Percentiles rank a stretch among this genome's conserved stretches.
phyloP scores from a whole-genome alignment of 2,888 invertebrate species.

The Ferdinandea cuprea region DNA sequence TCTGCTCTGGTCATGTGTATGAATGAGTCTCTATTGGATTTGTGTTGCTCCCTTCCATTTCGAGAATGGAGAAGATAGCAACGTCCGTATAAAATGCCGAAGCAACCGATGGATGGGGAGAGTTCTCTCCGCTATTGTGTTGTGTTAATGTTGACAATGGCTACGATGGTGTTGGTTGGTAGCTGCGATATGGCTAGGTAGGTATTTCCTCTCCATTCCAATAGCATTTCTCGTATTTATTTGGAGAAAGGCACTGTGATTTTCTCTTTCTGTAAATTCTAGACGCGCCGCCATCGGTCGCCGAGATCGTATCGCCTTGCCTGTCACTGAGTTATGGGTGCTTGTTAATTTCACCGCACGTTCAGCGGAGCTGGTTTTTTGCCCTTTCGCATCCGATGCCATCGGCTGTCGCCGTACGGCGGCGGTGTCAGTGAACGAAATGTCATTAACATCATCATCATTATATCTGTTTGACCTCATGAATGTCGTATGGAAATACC shows the following conservation, averaged over 20 bases:
- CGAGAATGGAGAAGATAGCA: conserved; percentile 68
- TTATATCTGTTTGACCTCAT: background rate
- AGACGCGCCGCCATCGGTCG: no score
- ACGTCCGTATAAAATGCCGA: conserved; percentile 1
- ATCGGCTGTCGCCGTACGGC: background rate
- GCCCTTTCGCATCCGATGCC: conserved; percentile 51
- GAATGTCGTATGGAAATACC: conserved; percentile 19
- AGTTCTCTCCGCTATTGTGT: conserved; percentile 50
- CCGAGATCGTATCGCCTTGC: conserved; percentile 6
- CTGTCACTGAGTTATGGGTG: conserved; percentile 76
- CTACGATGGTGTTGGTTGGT: conserved; percentile 6
- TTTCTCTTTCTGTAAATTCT: no score
- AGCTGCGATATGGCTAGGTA: background rate
- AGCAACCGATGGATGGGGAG: conserved; percentile 50
- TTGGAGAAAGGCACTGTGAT: conserved; percentile 30
- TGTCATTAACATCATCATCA: conserved; percentile 32
- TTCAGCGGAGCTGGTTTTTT: conserved; percentile 73
- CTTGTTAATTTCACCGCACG: conserved; percentile 82
- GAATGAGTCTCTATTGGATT: conserved; percentile 17
- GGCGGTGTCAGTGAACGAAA: conserved; percentile 25
- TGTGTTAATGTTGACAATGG: background rate
- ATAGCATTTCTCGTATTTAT: conserved; percentile 25
- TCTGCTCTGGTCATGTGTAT: conserved; percentile 11
- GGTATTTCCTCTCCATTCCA: conserved; percentile 28
- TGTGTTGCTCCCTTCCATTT: conserved; percentile 67